Percentiles rank a stretch among this genome's conserved stretches.
These are phyloP conservation scores for Bombus confusus DNA, from an alignment of 1,140 invertebrate species.

Conservation along the genomic window DNA sequence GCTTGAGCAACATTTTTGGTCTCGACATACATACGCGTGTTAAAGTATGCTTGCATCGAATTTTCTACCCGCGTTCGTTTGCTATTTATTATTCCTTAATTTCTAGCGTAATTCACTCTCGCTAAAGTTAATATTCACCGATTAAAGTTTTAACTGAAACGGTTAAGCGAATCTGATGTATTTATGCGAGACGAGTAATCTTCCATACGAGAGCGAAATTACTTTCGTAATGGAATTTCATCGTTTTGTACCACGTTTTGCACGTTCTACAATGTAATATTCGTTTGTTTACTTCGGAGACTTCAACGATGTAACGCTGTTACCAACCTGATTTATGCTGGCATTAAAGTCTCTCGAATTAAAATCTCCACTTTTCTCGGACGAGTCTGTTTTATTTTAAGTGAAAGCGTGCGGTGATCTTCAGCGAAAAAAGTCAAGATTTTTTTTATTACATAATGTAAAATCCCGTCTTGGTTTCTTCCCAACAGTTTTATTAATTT, in stretches of 20 bases:
- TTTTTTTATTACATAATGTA: too few species aligned
- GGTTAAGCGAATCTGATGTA: not conserved
- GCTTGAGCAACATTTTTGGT: too few species aligned
- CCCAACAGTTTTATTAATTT: too few species aligned
- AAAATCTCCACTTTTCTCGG: not conserved
- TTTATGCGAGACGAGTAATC: not conserved
- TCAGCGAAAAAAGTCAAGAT: too few species aligned
- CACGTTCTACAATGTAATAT: not conserved
- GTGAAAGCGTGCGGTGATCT: too few species aligned
- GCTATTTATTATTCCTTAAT: not conserved
- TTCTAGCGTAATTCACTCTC: too few species aligned
- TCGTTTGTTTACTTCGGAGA: not conserved
- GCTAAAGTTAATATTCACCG: not conserved
- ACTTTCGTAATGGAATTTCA: not conserved
- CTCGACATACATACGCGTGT: too few species aligned
- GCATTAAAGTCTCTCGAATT: constrained; percentile 24
- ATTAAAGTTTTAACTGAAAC: not conserved
- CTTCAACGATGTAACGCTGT: not conserved
- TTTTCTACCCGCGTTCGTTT: not conserved
- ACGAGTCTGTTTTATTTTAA: too few species aligned
- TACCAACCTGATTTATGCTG: not conserved
- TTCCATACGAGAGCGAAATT: not conserved
- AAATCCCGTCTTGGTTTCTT: not conserved
- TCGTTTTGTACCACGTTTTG: not conserved
- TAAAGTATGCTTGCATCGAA: too few species aligned